phyloP scores from a whole-genome alignment of 2,797 vertebrate genomes.

The Mionectes olivaceus region DNA sequence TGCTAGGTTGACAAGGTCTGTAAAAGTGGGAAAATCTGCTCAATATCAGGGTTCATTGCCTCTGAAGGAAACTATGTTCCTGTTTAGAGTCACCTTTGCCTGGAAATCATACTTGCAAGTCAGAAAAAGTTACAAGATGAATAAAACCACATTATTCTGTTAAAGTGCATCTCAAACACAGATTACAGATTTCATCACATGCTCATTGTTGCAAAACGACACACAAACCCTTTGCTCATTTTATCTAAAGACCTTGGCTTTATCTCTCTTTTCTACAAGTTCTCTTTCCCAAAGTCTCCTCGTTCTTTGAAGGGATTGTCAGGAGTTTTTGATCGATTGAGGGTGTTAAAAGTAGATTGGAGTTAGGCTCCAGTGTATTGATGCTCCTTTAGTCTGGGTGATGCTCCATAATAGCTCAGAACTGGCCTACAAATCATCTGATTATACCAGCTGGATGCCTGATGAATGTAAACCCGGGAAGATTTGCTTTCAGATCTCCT shows the following conservation, averaged over 20 bases:
- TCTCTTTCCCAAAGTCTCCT: not conserved
- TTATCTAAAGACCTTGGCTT: slow-evolving; percentile 15
- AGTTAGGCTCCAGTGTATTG: not conserved
- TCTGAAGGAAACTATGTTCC: not conserved
- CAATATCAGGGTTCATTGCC: not conserved
- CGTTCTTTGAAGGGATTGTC: slow-evolving; percentile 14
- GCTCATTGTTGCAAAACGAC: not conserved
- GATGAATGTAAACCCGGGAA: not conserved
- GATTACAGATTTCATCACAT: not conserved
- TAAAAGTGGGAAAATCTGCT: not conserved
- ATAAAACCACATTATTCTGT: not conserved
- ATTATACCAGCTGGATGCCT: not conserved
- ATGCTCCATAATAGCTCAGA: not conserved
- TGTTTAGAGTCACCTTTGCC: slow-evolving; percentile 11
- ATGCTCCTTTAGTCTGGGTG: not conserved
- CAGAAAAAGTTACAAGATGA: not conserved
- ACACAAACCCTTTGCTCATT: not conserved
- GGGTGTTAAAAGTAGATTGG: slow-evolving; percentile 15
- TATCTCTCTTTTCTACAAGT: not conserved
- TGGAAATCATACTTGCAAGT: not conserved
- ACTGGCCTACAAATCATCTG: slow-evolving; percentile 24
- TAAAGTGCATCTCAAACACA: not conserved
- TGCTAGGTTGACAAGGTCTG: not conserved
- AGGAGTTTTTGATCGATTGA: not conserved
- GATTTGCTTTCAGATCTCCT: not conserved